phyloP scores from a whole-genome alignment of 30 jellyfish, hydroid and myxozoan species.

The Chrysaora quinquecirrha region DNA sequence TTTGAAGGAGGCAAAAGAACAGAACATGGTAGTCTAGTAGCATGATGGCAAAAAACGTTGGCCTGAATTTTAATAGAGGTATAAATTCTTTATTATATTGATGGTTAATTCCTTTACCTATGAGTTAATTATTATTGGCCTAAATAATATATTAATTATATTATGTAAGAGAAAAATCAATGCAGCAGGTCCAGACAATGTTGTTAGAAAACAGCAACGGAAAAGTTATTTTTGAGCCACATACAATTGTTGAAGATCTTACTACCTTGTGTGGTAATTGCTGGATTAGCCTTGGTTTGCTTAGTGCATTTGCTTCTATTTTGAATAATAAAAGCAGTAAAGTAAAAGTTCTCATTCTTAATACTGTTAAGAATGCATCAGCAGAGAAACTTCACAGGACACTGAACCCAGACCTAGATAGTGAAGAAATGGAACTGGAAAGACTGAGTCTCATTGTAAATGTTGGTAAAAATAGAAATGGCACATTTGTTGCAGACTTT shows the following conservation, averaged over 20 bases:
- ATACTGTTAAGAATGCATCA: neutral
- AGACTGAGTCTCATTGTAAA: neutral
- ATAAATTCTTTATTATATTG: neutral
- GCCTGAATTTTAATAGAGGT: neutral
- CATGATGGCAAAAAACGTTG: neutral
- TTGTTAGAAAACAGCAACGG: slow-evolving; percentile 1
- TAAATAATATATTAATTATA: too few species aligned
- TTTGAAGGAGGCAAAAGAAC: neutral
- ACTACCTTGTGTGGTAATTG: neutral
- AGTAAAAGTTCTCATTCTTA: neutral
- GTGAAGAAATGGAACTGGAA: neutral
- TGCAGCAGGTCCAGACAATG: neutral
- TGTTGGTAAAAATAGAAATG: neutral
- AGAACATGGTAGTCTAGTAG: neutral
- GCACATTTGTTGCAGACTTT: neutral
- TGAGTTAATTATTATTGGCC: neutral
- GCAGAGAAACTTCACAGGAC: neutral
- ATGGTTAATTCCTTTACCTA: neutral
- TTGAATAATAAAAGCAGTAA: neutral
- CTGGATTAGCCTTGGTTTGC: neutral
- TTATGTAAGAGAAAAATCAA: neutral
- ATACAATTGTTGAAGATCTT: neutral
- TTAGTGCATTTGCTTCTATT: neutral
- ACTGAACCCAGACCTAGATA: neutral
- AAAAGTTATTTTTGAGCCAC: neutral